phyloP scores from a whole-genome alignment of 2,113 vertebrate species.

The Myotis yumanensis region DNA sequence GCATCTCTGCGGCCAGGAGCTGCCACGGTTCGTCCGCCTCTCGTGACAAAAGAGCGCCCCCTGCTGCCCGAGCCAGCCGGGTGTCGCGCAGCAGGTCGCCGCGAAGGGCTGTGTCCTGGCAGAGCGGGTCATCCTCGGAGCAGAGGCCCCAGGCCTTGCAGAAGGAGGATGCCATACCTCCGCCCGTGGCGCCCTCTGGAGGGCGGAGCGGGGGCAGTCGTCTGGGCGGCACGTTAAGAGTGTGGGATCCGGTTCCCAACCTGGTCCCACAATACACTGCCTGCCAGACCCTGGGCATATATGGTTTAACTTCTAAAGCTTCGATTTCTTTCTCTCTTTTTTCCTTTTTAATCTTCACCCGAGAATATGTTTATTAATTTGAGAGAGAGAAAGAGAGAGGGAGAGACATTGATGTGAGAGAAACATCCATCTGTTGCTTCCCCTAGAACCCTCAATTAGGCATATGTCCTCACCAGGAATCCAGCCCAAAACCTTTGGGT shows the following conservation, averaged over 20 bases:
- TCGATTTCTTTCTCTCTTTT: not conserved
- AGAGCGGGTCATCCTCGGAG: no score
- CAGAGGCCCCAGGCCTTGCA: not conserved
- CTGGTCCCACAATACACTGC: not conserved
- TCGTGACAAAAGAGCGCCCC: constrained; percentile 76
- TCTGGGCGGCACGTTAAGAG: not conserved
- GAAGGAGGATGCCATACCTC: not conserved
- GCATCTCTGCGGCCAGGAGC: not conserved
- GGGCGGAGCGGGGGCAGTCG: not conserved
- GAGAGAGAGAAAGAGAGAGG: not conserved
- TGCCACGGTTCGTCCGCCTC: not conserved
- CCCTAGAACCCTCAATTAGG: not conserved
- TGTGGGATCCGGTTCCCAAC: not conserved
- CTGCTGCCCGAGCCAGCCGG: constrained; percentile 72
- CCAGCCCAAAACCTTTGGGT: not conserved
- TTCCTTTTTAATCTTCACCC: not conserved
- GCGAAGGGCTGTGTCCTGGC: not conserved
- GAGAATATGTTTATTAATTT: not conserved
- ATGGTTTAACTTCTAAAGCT: not conserved
- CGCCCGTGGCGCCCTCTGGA: not conserved
- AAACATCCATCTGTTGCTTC: not conserved
- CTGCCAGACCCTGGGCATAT: not conserved
- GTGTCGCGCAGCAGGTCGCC: not conserved
- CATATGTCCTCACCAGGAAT: not conserved
- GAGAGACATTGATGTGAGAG: not conserved